A percentile compares a stretch with the other conserved stretches of the same genome.
Evolutionary conservation across 2,113 vertebrate species (phyloP).

Genomic region (Campylomormyrus numenius): DNA sequence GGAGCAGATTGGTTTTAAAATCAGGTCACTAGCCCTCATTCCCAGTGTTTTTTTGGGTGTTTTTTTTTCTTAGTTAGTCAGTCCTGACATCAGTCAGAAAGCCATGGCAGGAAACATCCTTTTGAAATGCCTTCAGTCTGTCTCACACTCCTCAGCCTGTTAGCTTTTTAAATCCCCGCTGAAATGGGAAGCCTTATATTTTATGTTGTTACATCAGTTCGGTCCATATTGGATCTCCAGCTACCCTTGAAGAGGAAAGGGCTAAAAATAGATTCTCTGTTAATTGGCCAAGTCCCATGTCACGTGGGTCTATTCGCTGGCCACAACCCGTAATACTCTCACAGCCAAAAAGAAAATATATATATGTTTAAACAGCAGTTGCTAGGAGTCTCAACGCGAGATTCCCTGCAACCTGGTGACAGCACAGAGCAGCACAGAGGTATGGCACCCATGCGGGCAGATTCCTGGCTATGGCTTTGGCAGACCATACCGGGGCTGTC

Average conservation of each 20-base stretch:
- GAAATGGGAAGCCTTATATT: not conserved
- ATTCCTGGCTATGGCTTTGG: not conserved
- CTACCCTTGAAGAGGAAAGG: not conserved
- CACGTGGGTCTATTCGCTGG: not conserved
- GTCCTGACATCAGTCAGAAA: not conserved
- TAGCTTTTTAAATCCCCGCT: not conserved
- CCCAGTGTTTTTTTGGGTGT: not conserved
- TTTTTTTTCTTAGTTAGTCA: not conserved
- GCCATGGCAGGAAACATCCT: not conserved
- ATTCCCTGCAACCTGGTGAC: not conserved
- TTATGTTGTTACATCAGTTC: not conserved
- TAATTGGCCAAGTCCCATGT: not conserved
- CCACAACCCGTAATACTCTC: not conserved
- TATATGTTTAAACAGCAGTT: not conserved
- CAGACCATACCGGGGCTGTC: slow-evolving; percentile 54
- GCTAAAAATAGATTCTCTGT: not conserved
- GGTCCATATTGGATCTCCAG: not conserved
- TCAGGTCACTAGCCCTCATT: not conserved
- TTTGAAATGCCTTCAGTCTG: not conserved
- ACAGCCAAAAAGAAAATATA: not conserved
- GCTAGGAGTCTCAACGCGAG: not conserved
- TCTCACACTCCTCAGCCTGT: not conserved
- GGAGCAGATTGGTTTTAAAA: not conserved
- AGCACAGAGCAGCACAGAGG: not conserved
- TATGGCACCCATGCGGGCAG: not conserved